Base-by-base conservation (phyloP, 2,113 vertebrate species). In the Oreochromis tanganicae region DNA sequence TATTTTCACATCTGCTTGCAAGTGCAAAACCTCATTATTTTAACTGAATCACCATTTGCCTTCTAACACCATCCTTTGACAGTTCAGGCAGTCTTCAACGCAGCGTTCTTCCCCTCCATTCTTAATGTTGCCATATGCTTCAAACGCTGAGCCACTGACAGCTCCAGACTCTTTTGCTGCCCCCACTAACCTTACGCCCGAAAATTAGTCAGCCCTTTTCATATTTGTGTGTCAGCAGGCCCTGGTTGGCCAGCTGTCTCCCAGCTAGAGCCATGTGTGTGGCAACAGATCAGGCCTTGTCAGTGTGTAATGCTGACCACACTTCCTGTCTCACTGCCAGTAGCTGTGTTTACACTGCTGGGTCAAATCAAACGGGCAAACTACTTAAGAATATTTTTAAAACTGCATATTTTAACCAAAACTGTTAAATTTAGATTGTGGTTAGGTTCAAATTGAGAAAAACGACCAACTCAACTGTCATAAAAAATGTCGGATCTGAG, bases 201-300 rank as follows among this genome's bases (percentile, higher is more conserved):
- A 95, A 95, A 96, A 96, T 97, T 96, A 96, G 95, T 95, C 93
- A 92, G 91, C 90, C 84, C 93, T 94, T 96, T 96, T 93, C 92
- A 96, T 92, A 94, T 95, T 87, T 93, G 87, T 94, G 91, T 96
- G 94, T 95, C 94, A 95, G 93, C 95, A 91, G 91, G 93, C 90
- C 73, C 86, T 92, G 91, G 87, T 91, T 88, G 94, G 92, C 87
- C 94, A 92, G 91, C 96, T 94, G 94, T 93, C 93, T 92, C 96
- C 91, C 96, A 96, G 96, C 94, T 93, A 94, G 95, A 95, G 91
- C 89, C 92, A 90, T 95, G 94, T 88, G 85, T 93, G 94, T 96
- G 95, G 93, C 94, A 94, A 93, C 88, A 50, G 94, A 94, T 96
- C 94, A 95, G 91, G 92, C 90, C 87, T 66, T 88, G 92, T 91